These are phyloP conservation scores for Tethea ocularis DNA, from an alignment of 2,888 invertebrate genomes.

Conservation along the genomic window DNA sequence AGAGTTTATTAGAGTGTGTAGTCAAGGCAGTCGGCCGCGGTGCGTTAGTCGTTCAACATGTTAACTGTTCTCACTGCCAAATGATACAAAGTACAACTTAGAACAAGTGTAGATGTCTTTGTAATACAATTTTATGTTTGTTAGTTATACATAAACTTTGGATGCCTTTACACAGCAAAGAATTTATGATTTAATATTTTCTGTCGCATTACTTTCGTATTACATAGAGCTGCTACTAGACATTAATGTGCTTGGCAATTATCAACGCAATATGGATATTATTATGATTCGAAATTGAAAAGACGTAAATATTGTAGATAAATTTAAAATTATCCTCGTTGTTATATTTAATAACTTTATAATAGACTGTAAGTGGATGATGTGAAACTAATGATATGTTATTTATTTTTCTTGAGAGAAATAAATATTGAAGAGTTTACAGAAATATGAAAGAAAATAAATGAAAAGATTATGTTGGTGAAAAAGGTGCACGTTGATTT, in stretches of 20 bases:
- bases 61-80: conserved; percentile 71
- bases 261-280: conserved; percentile 22
- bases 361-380: conserved; percentile 55
- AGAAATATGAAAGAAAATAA: conserved; percentile 53
- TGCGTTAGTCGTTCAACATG: conserved; percentile 32
- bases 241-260: conserved; percentile 30
- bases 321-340: conserved; percentile 53
- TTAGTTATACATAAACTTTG: conserved; percentile 36
- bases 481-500: conserved; percentile 74
- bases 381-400: conserved; percentile 52
- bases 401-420: conserved; percentile 66
- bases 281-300: conserved; percentile 42
- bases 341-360: conserved; percentile 61
- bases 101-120: conserved; percentile 50
- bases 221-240: conserved; percentile 14
- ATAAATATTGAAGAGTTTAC: conserved; percentile 59
- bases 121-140: conserved; percentile 42
- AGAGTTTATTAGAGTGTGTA: conserved; percentile 52
- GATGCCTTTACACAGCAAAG: conserved; percentile 40
- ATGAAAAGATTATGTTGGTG: conserved; percentile 58
- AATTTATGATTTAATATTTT: neutral
- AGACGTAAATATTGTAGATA: conserved; percentile 53
- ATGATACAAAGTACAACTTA: conserved; percentile 70
- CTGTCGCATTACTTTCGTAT: conserved; percentile 12
- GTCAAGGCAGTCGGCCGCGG: conserved; percentile 43